Conservation (phyloP, 2,888 invertebrate species). For the Tetanocera ferruginea region DNA sequence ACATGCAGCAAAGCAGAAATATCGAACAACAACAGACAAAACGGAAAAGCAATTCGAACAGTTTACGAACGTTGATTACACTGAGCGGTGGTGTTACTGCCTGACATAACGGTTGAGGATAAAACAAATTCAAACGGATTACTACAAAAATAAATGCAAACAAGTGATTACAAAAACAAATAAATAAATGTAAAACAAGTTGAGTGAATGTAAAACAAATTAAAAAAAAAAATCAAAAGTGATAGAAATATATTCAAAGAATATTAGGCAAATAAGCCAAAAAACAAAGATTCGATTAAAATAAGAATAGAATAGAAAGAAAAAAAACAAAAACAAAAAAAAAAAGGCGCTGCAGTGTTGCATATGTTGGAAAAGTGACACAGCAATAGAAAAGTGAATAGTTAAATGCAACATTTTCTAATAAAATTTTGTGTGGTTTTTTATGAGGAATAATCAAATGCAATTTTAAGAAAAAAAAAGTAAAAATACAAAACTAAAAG, state of each 20-base stretch:
- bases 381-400: too few relatives aligned
- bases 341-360: too few relatives aligned
- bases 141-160: slow-evolving; percentile 4
- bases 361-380: too few relatives aligned
- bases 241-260: background rate
- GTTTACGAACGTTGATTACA: slow-evolving; percentile 41
- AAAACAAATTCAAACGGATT: slow-evolving; percentile 28
- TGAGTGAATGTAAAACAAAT: background rate
- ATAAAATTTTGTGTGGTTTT: too few relatives aligned
- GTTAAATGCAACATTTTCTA: too few relatives aligned
- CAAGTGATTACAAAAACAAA: slow-evolving; percentile 2
- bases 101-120: slow-evolving; percentile 14
- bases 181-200: background rate
- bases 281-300: background rate
- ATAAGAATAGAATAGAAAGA: background rate
- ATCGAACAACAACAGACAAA: slow-evolving; percentile 35
- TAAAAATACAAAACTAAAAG: too few relatives aligned
- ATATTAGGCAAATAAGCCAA: background rate
- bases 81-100: slow-evolving; percentile 24
- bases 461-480: too few relatives aligned
- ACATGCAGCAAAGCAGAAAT: background rate
- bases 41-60: slow-evolving; percentile 40
- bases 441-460: too few relatives aligned
- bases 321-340: background rate
- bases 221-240: background rate